These are phyloP conservation scores for Drosophila sechellia DNA, from an alignment of 1,140 invertebrate genomes.

Conservation along the genomic window DNA sequence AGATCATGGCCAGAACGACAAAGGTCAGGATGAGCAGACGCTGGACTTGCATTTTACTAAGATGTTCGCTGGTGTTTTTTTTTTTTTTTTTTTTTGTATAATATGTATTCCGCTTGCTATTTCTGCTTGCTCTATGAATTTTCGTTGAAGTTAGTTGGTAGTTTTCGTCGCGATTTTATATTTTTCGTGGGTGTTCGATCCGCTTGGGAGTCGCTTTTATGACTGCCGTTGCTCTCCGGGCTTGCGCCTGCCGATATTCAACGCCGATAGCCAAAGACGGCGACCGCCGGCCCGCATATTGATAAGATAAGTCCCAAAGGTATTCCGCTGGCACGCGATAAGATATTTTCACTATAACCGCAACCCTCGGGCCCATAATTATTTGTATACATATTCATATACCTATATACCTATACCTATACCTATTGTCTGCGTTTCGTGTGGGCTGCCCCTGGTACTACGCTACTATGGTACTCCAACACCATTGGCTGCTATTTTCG, in stretches of 20 bases:
- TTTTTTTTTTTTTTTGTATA: too few relatives aligned
- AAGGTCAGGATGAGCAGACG: conserved; percentile 34
- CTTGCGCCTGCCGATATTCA: conserved; percentile 56
- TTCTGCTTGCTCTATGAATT: not conserved
- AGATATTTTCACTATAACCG: conserved; percentile 25
- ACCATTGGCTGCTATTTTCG: conserved; percentile 30
- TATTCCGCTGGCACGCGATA: conserved; percentile 45
- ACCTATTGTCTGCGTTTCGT: not conserved
- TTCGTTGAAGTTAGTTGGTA: not conserved
- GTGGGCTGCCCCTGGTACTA: conserved; percentile 13
- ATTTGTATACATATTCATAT: conserved; percentile 3
- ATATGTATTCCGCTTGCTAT: too few relatives aligned
- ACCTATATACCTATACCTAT: too few relatives aligned
- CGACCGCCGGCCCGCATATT: conserved; percentile 31
- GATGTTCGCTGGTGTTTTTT: too few relatives aligned
- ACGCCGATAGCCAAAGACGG: conserved; percentile 41
- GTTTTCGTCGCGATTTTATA: not conserved
- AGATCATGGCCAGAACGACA: conserved; percentile 33
- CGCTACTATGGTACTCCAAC: not conserved
- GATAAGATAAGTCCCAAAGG: conserved; percentile 55
- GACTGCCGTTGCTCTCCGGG: conserved; percentile 44
- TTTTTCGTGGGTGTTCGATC: conserved; percentile 10
- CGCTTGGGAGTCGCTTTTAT: conserved; percentile 45
- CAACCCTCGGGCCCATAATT: conserved; percentile 3
- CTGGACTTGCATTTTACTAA: conserved; percentile 46